Percentiles rank a stretch among this genome's conserved stretches.
Evolutionary conservation across 1,140 invertebrate species (phyloP).

Genomic region (honey bee (Apis mellifera)): DNA sequence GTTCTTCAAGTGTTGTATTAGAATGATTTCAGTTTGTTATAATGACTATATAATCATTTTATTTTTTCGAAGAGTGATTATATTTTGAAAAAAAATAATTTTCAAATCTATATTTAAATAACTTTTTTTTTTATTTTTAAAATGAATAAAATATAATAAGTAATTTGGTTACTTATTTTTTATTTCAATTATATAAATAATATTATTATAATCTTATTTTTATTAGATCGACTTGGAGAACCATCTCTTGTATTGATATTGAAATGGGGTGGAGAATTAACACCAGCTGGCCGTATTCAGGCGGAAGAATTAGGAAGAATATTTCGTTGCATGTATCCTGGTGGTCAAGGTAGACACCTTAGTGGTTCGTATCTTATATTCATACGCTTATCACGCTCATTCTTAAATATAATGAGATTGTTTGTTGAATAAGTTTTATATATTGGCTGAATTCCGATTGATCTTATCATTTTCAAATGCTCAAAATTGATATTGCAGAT

Average conservation of each 20-base stretch:
- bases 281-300: conserved; percentile 97
- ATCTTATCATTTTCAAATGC: conserved; percentile 18
- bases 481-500: neutral
- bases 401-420: conserved; percentile 46
- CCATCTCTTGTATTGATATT: conserved; percentile 96
- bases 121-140: too few relatives aligned
- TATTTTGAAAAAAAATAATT: too few relatives aligned
- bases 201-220: conserved; percentile 29
- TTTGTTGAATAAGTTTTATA: conserved; percentile 51
- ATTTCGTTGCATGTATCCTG: conserved; percentile 99
- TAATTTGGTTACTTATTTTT: too few relatives aligned
- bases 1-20: too few relatives aligned
- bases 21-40: too few relatives aligned
- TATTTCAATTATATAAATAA: neutral
- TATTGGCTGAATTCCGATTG: conserved; percentile 46
- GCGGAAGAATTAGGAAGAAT: conserved; percentile 98
- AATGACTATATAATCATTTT: too few relatives aligned
- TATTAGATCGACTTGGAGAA: conserved; percentile 89
- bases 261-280: conserved; percentile 99
- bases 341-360: conserved; percentile 92
- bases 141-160: too few relatives aligned
- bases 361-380: conserved; percentile 84
- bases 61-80: too few relatives aligned
- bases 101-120: too few relatives aligned
- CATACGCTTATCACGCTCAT: conserved; percentile 78